Conservation (phyloP, 2,113 vertebrate species). For the Stegastes partitus region DNA sequence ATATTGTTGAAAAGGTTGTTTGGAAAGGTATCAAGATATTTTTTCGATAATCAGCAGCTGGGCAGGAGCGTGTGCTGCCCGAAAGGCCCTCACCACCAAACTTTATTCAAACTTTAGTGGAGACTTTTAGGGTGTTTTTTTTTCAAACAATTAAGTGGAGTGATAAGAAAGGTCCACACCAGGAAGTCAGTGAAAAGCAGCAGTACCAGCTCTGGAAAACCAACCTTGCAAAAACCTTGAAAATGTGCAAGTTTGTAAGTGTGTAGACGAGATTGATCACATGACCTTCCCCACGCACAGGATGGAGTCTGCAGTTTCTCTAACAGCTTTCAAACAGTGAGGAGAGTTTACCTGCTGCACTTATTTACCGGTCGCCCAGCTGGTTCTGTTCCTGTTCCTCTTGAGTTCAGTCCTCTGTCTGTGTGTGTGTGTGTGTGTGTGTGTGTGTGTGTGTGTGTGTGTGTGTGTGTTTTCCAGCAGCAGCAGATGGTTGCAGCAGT, state of each 20-base stretch:
- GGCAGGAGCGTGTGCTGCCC: too few relatives aligned
- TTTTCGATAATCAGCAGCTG: too few relatives aligned
- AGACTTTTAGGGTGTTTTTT: too few relatives aligned
- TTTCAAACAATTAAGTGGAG: too few relatives aligned
- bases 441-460: background rate
- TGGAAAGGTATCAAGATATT: too few relatives aligned
- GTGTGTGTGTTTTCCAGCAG: background rate
- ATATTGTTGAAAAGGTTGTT: too few relatives aligned
- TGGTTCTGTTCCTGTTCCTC: background rate
- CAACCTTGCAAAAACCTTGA: background rate
- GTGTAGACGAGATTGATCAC: conserved; percentile 11
- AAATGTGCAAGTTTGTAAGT: background rate
- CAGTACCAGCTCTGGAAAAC: background rate
- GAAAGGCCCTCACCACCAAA: too few relatives aligned
- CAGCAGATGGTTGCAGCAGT: background rate
- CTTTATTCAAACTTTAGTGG: too few relatives aligned
- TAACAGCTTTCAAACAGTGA: background rate
- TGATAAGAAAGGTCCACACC: too few relatives aligned
- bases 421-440: background rate
- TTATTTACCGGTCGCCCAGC: background rate
- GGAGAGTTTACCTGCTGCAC: conserved; percentile 25
- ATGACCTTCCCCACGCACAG: conserved; percentile 1
- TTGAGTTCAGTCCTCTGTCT: background rate
- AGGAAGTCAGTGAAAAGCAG: too few relatives aligned
- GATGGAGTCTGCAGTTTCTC: background rate